A percentile compares a stretch with the other conserved stretches of the same genome.
Conservation (phyloP, 37 sponge, comb jelly and placozoan species). For the Hormiphora californensis region DNA sequence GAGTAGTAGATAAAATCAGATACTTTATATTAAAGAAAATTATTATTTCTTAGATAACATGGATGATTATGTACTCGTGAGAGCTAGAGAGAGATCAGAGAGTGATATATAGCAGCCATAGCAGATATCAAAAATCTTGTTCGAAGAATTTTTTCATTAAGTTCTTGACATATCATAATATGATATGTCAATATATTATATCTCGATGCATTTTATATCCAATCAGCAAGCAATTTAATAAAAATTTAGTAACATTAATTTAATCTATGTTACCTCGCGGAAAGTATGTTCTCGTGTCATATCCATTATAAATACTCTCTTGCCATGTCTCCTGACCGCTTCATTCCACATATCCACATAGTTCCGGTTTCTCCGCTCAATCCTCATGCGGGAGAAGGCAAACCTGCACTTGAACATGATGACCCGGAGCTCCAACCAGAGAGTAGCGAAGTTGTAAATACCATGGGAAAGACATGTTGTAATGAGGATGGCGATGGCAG, state of each 20-base stretch:
- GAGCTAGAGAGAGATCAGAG: no score
- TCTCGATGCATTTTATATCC: no score
- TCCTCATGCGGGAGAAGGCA: background rate
- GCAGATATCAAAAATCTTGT: background rate
- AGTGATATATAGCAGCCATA: no score
- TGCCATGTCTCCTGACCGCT: background rate
- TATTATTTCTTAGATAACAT: no score
- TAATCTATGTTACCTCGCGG: background rate
- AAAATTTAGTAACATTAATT: no score
- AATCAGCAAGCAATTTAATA: no score
- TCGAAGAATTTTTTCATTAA: background rate
- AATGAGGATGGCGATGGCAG: no score
- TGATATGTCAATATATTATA: no score
- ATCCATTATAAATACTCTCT: background rate
- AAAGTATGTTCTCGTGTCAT: background rate
- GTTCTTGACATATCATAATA: background rate
- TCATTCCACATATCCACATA: background rate
- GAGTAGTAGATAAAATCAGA: no score
- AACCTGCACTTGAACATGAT: background rate
- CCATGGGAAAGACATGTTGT: no score
- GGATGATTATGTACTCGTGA: no score
- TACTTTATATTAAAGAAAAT: no score
- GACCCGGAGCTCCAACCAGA: background rate
- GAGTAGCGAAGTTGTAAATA: background rate
- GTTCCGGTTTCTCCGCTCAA: constrained; percentile 4